phyloP scores from a whole-genome alignment of 92 coral and sea anemone genomes.

The Epizoanthus ramosus region DNA sequence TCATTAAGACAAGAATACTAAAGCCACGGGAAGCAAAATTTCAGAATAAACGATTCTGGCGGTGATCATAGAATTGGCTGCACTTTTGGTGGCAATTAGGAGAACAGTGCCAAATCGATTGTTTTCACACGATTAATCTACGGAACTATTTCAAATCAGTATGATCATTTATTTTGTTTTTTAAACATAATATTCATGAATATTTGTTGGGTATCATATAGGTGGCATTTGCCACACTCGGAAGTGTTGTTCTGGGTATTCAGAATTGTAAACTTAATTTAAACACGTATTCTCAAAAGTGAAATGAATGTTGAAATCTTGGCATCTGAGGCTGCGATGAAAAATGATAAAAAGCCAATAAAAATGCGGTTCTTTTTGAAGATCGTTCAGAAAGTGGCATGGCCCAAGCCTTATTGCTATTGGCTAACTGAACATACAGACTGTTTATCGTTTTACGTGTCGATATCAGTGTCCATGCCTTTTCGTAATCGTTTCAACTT shows the following conservation, averaged over 20 bases:
- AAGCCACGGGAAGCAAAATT: constrained; percentile 6
- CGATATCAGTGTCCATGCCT: constrained; percentile 5
- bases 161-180: neutral
- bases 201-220: neutral
- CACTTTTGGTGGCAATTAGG: neutral
- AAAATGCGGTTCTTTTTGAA: constrained; percentile 43
- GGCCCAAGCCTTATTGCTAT: constrained; percentile 11
- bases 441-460: constrained; percentile 28
- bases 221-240: neutral
- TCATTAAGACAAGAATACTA: neutral
- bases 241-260: neutral
- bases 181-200: neutral
- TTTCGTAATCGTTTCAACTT: constrained; percentile 37
- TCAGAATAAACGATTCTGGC: neutral
- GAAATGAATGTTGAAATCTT: constrained; percentile 24
- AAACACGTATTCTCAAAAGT: constrained; percentile 29
- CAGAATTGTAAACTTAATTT: constrained; percentile 1
- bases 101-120: constrained; percentile 3
- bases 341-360: constrained; percentile 40
- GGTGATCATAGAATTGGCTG: neutral
- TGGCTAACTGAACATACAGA: constrained; percentile 8
- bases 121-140: neutral
- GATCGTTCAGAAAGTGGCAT: constrained; percentile 34
- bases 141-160: neutral
- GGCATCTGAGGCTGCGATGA: constrained; percentile 29